Evolutionary conservation across 92 coral and sea anemone genomes (phyloP).

Genomic region (Zoanthus sociatus): DNA sequence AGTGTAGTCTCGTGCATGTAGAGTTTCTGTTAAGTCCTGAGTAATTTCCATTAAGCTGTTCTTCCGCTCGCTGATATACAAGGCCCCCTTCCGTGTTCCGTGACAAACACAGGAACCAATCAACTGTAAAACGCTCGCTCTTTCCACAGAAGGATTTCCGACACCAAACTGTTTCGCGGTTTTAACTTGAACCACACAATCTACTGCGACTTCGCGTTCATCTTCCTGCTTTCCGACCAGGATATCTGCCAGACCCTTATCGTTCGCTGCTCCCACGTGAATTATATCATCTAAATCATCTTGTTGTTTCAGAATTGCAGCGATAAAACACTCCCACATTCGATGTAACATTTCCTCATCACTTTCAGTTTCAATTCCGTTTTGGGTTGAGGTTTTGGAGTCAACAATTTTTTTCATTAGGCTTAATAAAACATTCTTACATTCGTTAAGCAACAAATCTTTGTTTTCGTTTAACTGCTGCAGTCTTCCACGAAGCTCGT

Average conservation of each 20-base stretch:
- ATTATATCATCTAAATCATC: slow-evolving; percentile 38
- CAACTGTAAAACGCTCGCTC: slow-evolving; percentile 23
- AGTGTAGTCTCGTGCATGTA: background rate
- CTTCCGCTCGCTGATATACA: slow-evolving; percentile 25
- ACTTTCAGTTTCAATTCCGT: background rate
- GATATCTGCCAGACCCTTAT: slow-evolving; percentile 35
- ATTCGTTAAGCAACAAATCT: slow-evolving; percentile 24
- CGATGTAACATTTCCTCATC: slow-evolving; percentile 1
- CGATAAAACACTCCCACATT: slow-evolving; percentile 32
- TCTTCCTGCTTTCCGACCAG: slow-evolving; percentile 16
- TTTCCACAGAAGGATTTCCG: background rate
- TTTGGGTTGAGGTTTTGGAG: background rate
- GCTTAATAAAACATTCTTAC: slow-evolving; percentile 18
- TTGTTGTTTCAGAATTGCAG: slow-evolving; percentile 28
- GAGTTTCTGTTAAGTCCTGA: slow-evolving; percentile 10
- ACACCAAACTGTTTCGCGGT: slow-evolving; percentile 6
- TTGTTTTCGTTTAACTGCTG: slow-evolving; percentile 27
- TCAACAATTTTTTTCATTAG: slow-evolving; percentile 34
- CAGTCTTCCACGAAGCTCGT: slow-evolving; percentile 31
- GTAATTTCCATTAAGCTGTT: slow-evolving; percentile 18
- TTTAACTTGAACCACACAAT: slow-evolving; percentile 31
- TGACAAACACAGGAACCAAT: slow-evolving; percentile 44
- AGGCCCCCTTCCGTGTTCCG: slow-evolving; percentile 36
- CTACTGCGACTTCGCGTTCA: slow-evolving; percentile 25
- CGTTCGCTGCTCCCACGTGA: slow-evolving; percentile 37